phyloP scores from a whole-genome alignment of 2,888 invertebrate species.

The Pilophorus perplexus region DNA sequence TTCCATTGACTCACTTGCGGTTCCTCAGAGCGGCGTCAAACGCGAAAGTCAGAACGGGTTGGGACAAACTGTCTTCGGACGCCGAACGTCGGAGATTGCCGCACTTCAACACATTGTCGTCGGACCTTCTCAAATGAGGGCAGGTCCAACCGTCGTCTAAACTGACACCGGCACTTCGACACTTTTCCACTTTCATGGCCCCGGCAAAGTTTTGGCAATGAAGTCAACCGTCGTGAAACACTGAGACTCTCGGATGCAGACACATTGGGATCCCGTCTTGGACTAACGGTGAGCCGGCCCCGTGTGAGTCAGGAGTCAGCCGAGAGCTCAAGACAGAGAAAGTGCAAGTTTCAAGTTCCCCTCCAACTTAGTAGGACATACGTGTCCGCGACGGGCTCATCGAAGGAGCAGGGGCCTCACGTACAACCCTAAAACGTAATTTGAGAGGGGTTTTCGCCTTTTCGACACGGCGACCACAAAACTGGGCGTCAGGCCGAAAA shows the following conservation, averaged over 20 bases:
- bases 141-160: not conserved
- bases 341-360: conserved; percentile 14
- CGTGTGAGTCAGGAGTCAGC: conserved; percentile 5
- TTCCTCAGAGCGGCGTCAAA: conserved; percentile 12
- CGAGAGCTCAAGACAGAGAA: not conserved
- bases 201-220: not conserved
- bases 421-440: too few relatives aligned
- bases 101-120: not conserved
- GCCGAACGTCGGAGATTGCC: not conserved
- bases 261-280: conserved; percentile 11
- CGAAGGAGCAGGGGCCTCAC: too few relatives aligned
- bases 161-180: not conserved
- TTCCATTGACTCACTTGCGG: too few relatives aligned
- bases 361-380: conserved; percentile 12
- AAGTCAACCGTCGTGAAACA: not conserved
- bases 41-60: conserved; percentile 16
- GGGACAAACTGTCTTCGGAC: conserved; percentile 11
- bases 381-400: not conserved
- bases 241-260: not conserved
- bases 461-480: too few relatives aligned
- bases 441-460: too few relatives aligned
- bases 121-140: conserved; percentile 7
- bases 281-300: conserved; percentile 12
- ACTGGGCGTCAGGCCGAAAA: too few relatives aligned
- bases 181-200: conserved; percentile 16